Percentiles rank a stretch among this genome's conserved stretches.
Evolutionary conservation across 2,797 vertebrate genomes (phyloP).

Genomic region (Acropternis orthonyx): DNA sequence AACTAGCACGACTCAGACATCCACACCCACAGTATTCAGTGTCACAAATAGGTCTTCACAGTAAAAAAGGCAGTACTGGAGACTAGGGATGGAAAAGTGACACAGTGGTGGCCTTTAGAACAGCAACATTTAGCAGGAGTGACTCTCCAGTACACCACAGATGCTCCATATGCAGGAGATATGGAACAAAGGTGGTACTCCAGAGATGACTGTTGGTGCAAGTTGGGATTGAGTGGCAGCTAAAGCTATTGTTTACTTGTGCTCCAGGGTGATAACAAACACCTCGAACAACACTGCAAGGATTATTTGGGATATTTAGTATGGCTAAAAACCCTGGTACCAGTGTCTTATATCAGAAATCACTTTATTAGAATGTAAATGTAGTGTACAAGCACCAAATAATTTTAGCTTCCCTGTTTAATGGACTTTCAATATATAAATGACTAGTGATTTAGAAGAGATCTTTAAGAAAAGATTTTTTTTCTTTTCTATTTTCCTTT

Average conservation of each 20-base stretch:
- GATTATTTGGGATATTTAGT: constrained; percentile 6
- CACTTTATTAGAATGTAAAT: constrained; percentile 68
- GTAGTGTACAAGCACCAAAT: constrained; percentile 70
- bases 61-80: constrained; percentile 14
- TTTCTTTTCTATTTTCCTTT: neutral
- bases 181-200: neutral
- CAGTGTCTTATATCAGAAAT: constrained; percentile 71
- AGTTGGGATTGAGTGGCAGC: neutral
- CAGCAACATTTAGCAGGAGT: neutral
- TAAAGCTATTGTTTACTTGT: neutral
- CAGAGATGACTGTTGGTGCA: neutral
- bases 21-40: neutral
- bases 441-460: constrained; percentile 17
- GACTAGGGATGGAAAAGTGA: neutral
- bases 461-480: neutral
- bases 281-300: neutral
- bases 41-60: neutral
- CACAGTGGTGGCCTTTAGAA: neutral
- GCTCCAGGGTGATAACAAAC: constrained; percentile 31
- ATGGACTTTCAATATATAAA: constrained; percentile 39
- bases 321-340: constrained; percentile 62
- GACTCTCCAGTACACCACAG: neutral
- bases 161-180: neutral
- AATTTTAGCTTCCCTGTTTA: constrained; percentile 22
- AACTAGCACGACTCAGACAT: neutral